These are phyloP conservation scores for Platyrinchus mystaceus DNA, from an alignment of 2,797 vertebrate species.

Conservation along the genomic window DNA sequence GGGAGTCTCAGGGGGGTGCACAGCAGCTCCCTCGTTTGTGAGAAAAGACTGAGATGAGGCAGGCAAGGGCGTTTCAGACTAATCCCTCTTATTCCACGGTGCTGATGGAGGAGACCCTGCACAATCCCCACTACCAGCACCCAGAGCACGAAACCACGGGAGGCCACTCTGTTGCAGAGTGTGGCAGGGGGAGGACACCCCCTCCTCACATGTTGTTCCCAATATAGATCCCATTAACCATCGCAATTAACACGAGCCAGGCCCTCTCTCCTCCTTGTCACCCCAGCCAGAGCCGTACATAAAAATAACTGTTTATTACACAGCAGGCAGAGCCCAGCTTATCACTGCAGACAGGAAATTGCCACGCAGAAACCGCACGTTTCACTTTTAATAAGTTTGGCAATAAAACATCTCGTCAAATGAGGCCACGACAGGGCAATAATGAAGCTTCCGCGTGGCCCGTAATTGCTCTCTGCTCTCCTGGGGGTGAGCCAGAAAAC, in stretches of 20 bases:
- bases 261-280: not conserved
- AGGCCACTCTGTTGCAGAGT: not conserved
- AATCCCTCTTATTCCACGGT: not conserved
- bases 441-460: conserved; percentile 67
- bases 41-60: not conserved
- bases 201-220: not conserved
- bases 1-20: rapidly evolving
- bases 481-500: conserved; percentile 34
- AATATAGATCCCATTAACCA: conserved; percentile 69
- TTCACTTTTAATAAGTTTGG: conserved; percentile 73
- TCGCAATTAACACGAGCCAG: conserved; percentile 60
- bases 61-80: not conserved
- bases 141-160: rapidly evolving
- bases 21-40: not conserved
- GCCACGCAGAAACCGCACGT: conserved; percentile 55
- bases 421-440: conserved; percentile 68
- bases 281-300: conserved; percentile 35
- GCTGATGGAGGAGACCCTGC: not conserved
- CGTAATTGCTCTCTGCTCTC: conserved; percentile 63
- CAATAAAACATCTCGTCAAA: conserved; percentile 72
- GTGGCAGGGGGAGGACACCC: not conserved
- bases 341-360: conserved; percentile 76
- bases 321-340: conserved; percentile 66
- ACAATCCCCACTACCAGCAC: not conserved
- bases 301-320: conserved; percentile 74